These are phyloP conservation scores for Drosophila percnosoma DNA, from an alignment of 2,888 invertebrate genomes.

Conservation along the genomic window DNA sequence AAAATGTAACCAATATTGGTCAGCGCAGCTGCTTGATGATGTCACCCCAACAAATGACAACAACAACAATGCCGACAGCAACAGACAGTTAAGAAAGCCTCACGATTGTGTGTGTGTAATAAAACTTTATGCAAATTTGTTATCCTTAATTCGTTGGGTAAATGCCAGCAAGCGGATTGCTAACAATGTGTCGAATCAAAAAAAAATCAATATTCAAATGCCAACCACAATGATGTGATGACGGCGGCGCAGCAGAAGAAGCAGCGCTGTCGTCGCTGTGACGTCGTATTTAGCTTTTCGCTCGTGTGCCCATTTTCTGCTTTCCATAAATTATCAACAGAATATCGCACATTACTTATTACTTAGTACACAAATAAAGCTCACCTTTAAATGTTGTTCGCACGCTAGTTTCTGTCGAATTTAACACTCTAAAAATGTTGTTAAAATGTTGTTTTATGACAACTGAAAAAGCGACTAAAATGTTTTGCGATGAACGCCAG, in stretches of 20 bases:
- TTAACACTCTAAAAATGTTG: constrained; percentile 21
- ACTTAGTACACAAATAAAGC: constrained; percentile 8
- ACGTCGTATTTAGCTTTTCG: constrained; percentile 51
- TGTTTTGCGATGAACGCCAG: constrained; percentile 48
- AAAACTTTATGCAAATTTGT: constrained; percentile 20
- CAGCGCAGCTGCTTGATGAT: constrained; percentile 65
- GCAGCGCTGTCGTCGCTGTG: constrained; percentile 42
- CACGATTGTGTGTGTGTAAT: constrained; percentile 10
- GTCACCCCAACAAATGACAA: constrained; percentile 57
- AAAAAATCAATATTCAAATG: constrained; percentile 61
- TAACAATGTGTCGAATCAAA: constrained; percentile 15
- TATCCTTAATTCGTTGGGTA: constrained; percentile 12
- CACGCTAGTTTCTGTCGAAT: constrained; percentile 8
- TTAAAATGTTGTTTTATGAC: constrained; percentile 64
- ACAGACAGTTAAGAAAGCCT: constrained; percentile 48
- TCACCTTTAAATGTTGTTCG: constrained; percentile 52
- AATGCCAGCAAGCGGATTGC: constrained; percentile 8
- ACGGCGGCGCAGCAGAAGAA: constrained; percentile 30
- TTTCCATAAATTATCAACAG: not conserved
- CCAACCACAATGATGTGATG: constrained; percentile 50
- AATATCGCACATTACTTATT: not conserved
- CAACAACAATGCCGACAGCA: constrained; percentile 19
- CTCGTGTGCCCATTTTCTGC: constrained; percentile 39
- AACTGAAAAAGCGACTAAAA: constrained; percentile 60
- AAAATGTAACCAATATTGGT: constrained; percentile 53